These are phyloP conservation scores for Megalops atlanticus DNA, from an alignment of 2,113 vertebrate species.

Conservation along the genomic window DNA sequence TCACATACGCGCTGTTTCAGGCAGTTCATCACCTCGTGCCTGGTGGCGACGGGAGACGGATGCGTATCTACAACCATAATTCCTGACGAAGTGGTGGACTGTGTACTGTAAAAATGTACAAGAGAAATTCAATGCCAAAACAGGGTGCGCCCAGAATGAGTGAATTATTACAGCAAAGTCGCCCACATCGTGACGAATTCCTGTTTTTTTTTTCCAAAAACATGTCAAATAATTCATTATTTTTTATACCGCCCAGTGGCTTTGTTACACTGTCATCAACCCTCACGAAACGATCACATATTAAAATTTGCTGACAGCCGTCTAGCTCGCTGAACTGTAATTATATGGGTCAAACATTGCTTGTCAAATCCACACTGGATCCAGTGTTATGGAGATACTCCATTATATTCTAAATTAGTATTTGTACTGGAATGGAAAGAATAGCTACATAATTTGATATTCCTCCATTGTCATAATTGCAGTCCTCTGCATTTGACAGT, in stretches of 20 bases:
- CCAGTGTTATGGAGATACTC: constrained; percentile 10
- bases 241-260: neutral
- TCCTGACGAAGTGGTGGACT: neutral
- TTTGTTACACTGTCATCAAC: constrained; percentile 1
- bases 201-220: neutral
- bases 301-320: neutral
- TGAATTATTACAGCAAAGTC: neutral
- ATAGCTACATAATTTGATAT: neutral
- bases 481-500: constrained; percentile 10
- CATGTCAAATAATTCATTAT: neutral
- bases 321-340: constrained; percentile 12
- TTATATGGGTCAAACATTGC: constrained; percentile 28
- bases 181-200: no score
- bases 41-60: neutral
- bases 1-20: neutral
- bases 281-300: neutral
- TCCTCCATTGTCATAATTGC: constrained; percentile 22
- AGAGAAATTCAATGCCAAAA: constrained; percentile 5
- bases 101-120: neutral
- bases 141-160: neutral
- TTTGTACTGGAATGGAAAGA: neutral
- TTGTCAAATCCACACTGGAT: constrained; percentile 15
- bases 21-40: neutral
- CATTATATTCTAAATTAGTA: constrained; percentile 10
- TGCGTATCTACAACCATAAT: constrained; percentile 7